Conservation (phyloP, 2,888 invertebrate genomes). For the Papilio elwesi region DNA sequence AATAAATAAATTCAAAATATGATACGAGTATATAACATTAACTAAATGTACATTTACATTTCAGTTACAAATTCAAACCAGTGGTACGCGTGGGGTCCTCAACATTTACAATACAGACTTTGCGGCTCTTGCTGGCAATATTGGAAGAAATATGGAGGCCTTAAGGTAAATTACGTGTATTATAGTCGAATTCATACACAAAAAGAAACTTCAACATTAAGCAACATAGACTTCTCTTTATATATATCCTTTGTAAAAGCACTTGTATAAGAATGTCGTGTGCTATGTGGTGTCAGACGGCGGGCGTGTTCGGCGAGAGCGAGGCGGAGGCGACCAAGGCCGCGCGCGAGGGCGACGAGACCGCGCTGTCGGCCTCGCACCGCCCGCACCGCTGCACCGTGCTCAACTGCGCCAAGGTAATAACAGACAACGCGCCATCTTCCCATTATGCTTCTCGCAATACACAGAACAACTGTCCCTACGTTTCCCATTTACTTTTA, state of each 20-base stretch:
- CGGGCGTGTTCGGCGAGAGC: slow-evolving; percentile 77
- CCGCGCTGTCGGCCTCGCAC: slow-evolving; percentile 85
- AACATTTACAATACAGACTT: slow-evolving; percentile 95
- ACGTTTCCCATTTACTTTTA: too few relatives aligned
- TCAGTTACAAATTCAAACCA: slow-evolving; percentile 90
- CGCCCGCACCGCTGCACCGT: slow-evolving; percentile 95
- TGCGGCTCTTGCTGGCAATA: slow-evolving; percentile 98
- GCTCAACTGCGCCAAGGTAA: slow-evolving; percentile 92
- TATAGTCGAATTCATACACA: neutral
- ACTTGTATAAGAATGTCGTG: too few relatives aligned
- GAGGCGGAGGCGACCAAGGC: slow-evolving; percentile 71
- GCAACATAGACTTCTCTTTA: too few relatives aligned
- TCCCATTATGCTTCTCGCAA: too few relatives aligned
- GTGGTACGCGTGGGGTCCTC: slow-evolving; percentile 99
- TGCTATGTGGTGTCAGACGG: slow-evolving; percentile 60
- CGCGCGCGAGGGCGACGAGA: slow-evolving; percentile 75
- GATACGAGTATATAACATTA: too few relatives aligned
- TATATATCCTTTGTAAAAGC: too few relatives aligned
- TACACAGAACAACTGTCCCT: too few relatives aligned
- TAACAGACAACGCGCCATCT: slow-evolving; percentile 43
- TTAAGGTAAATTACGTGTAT: slow-evolving; percentile 86
- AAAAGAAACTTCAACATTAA: too few relatives aligned
- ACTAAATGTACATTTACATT: slow-evolving; percentile 49
- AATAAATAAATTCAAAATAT: too few relatives aligned
- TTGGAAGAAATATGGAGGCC: slow-evolving; percentile 99